Evolutionary conservation across 2,888 invertebrate species (phyloP).

Genomic region (Agrilus mali): DNA sequence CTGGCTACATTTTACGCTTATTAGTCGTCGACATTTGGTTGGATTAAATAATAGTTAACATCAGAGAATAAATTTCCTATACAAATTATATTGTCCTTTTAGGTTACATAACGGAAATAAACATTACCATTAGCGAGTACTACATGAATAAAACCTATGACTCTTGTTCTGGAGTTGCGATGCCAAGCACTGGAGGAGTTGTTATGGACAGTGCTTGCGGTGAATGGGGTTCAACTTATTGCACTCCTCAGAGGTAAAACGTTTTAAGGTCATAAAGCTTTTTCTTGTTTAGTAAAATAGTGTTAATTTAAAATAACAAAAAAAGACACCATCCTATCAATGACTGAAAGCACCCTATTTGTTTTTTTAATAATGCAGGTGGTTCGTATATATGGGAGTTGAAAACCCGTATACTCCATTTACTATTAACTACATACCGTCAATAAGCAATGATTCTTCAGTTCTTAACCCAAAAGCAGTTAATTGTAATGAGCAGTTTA

Average conservation of each 20-base stretch:
- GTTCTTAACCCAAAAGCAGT: constrained; percentile 37
- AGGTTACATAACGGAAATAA: constrained; percentile 36
- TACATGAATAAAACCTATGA: constrained; percentile 56
- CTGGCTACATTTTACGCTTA: too few species aligned
- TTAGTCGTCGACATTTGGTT: too few species aligned
- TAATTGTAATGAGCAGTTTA: constrained; percentile 47
- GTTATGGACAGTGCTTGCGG: constrained; percentile 76
- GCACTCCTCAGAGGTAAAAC: constrained; percentile 42
- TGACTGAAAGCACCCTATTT: background rate
- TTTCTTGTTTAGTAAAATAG: too few species aligned
- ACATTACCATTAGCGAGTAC: constrained; percentile 41
- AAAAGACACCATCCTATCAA: too few species aligned
- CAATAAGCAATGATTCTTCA: constrained; percentile 28
- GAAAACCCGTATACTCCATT: constrained; percentile 43
- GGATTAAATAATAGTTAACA: too few species aligned
- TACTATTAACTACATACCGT: constrained; percentile 44
- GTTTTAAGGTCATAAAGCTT: background rate
- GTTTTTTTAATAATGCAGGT: constrained; percentile 33
- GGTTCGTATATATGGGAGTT: constrained; percentile 55
- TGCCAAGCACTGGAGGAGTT: constrained; percentile 60
- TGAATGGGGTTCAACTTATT: constrained; percentile 39
- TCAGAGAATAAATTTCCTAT: too few species aligned
- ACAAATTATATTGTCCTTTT: constrained; percentile 8
- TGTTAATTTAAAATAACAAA: too few species aligned
- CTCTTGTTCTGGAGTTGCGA: constrained; percentile 66